Conservation (phyloP, 1,140 invertebrate species). For the Hyles vespertilio region DNA sequence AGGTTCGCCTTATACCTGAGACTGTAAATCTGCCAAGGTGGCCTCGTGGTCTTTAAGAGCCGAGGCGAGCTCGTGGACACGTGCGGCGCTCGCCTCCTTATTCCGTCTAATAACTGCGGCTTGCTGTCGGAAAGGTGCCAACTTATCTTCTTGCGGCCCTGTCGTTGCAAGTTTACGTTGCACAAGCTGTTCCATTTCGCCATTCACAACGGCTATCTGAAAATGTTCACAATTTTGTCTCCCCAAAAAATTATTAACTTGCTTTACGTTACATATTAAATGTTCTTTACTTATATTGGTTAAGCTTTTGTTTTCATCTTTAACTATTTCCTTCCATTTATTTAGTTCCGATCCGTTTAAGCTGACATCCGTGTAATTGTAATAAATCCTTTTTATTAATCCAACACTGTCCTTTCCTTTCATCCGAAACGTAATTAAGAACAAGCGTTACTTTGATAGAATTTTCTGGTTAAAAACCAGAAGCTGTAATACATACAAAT, state of each 20-base stretch:
- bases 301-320: no score
- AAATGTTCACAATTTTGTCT: no score
- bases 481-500: conserved; percentile 2
- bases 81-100: conserved; percentile 84
- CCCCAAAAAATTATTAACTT: no score
- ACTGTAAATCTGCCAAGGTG: conserved; percentile 73
- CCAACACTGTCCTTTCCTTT: no score
- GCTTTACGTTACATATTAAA: no score
- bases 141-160: conserved; percentile 80
- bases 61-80: conserved; percentile 79
- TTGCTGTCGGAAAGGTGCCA: conserved; percentile 90
- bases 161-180: conserved; percentile 71
- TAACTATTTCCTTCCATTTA: no score
- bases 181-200: conserved; percentile 78
- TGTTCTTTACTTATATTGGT: no score
- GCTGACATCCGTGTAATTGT: no score
- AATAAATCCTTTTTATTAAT: no score
- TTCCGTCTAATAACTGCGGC: conserved; percentile 86
- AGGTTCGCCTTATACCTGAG: conserved; percentile 47
- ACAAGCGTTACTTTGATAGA: no score
- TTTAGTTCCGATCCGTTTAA: no score
- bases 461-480: background rate
- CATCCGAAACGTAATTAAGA: no score
- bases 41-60: conserved; percentile 78
- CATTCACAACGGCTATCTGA: conserved; percentile 78